Percentiles rank a stretch among this genome's conserved stretches.
These are phyloP conservation scores for Phainopepla nitens DNA, from an alignment of 2,113 vertebrate species.

Conservation along the genomic window DNA sequence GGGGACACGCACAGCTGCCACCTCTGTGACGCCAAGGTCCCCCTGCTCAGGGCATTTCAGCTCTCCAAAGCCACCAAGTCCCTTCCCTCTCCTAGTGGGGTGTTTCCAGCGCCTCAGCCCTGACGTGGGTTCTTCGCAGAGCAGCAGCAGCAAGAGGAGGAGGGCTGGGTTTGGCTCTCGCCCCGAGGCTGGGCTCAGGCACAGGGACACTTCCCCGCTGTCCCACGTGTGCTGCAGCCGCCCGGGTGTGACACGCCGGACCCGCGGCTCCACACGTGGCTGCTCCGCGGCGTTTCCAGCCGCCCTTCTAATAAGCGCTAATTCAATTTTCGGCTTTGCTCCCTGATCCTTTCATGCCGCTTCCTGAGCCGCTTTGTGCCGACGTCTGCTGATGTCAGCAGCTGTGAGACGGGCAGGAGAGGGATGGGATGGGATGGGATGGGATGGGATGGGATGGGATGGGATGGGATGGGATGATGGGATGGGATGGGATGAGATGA, in stretches of 20 bases:
- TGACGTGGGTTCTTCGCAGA: background rate
- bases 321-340: slow-evolving; percentile 55
- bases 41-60: background rate
- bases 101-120: fast-evolving
- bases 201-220: background rate
- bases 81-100: background rate
- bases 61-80: background rate
- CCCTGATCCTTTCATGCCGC: slow-evolving; percentile 1
- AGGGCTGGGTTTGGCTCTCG: background rate
- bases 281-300: background rate
- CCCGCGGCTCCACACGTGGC: background rate
- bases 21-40: background rate
- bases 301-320: background rate
- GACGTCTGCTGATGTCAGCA: slow-evolving; percentile 39
- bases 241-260: background rate
- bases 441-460: background rate
- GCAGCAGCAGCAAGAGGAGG: background rate
- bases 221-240: background rate
- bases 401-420: background rate
- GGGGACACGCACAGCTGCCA: background rate
- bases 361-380: slow-evolving; percentile 30
- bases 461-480: fast-evolving
- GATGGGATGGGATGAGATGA: background rate
- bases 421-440: background rate
- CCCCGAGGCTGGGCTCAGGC: fast-evolving